Conservation (phyloP, 30 jellyfish, hydroid and myxozoan species). For the Clytia hemisphaerica region DNA sequence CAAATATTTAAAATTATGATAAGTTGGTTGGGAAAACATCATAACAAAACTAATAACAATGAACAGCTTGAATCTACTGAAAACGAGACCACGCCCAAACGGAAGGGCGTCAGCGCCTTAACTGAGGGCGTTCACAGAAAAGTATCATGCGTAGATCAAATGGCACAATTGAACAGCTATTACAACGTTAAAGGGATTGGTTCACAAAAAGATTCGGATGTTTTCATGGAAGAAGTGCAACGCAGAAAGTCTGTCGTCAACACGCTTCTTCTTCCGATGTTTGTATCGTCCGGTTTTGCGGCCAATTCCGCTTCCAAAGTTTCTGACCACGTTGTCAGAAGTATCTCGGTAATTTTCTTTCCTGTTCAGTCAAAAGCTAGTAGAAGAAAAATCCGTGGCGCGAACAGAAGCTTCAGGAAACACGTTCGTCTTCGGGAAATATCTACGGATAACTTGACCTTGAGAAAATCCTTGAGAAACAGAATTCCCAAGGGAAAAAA, state of each 20-base stretch:
- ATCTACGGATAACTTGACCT: background rate
- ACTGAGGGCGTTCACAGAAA: too few species aligned
- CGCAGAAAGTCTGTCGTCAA: slow-evolving; percentile 1
- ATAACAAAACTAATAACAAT: too few species aligned
- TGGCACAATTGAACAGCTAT: slow-evolving; percentile 8
- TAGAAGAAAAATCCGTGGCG: too few species aligned
- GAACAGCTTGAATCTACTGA: too few species aligned
- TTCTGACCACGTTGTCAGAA: background rate
- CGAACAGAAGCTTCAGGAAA: background rate
- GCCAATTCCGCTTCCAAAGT: background rate
- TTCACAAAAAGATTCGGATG: background rate
- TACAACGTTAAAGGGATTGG: slow-evolving; percentile 3
- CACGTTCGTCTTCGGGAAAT: background rate
- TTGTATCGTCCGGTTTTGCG: background rate
- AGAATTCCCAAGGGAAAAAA: background rate
- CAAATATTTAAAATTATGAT: too few species aligned
- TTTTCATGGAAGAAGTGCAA: background rate
- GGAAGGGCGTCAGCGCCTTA: too few species aligned
- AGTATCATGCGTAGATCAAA: too few species aligned
- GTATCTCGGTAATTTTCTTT: background rate
- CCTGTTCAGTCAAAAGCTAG: too few species aligned
- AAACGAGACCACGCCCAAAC: too few species aligned
- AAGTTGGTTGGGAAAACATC: too few species aligned
- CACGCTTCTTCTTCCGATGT: background rate
- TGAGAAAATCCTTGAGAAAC: background rate